Evolutionary conservation across 2,888 invertebrate genomes (phyloP), one percentile per base, ranked within the genome.

Genomic region (Idaea straminata): DNA sequence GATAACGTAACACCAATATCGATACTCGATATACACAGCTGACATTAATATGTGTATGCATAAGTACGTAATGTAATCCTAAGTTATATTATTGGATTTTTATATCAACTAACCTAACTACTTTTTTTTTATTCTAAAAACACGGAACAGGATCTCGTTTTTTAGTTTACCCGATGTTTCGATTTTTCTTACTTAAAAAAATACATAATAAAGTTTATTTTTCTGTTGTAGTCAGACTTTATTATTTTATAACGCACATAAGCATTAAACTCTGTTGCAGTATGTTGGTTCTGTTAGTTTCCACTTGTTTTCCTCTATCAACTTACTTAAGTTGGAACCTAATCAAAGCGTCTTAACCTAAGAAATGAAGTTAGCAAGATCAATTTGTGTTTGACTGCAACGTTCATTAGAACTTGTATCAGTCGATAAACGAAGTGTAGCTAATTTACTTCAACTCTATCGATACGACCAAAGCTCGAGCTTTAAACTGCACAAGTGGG

Each of bases 371-470:
- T 75, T 74, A 61, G 62, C 62, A 62, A 10, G 13, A 47, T 47
- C 47, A 5, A 47, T 10, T 47, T 47, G 13, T 62, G 58, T 15
- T 66, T 61, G 64, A 57, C 57, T 67, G 70, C 67, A 67, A 67
- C 69, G 64, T 75, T 74, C 68, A 78, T 78, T 78, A 78, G 66
- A 78, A 78, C 70, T 77, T 77, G 66, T 35, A 57, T 71, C 58
- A 47, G 47, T 13, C 10, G 13, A 47, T 13, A 10, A 0, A 47
- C 47, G 10, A 13, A 47, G 36, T 7, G 47, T 13, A 7, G 0
- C 10, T 47, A 47, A 47, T 47, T 47, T 47, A 13, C 47, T 10
- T 47, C 5, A 47, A 13, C 13, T 2, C 47, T 47, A 7, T 6
- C 5, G 10, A 47, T 13, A 13, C 47, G 3, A 47, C 13, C 47